Conservation (phyloP, 2,888 invertebrate species). For the Phaonia tiefii region DNA sequence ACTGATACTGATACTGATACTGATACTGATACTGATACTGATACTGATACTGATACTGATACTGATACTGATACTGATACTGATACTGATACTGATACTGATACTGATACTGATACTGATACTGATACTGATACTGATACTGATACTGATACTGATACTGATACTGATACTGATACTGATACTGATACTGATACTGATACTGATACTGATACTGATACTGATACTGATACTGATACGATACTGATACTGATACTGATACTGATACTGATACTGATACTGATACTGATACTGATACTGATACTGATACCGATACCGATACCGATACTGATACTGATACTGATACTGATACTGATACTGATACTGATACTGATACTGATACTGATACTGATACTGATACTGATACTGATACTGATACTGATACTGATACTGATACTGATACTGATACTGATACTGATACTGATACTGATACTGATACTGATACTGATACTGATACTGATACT, state of each 20-base stretch:
- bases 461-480: conserved; percentile 4
- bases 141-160: conserved; percentile 4
- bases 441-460: conserved; percentile 4
- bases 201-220: conserved; percentile 4
- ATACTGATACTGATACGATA: conserved; percentile 4
- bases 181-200: conserved; percentile 4
- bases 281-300: conserved; percentile 4
- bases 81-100: too few relatives aligned
- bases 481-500: conserved; percentile 4
- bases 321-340: conserved; percentile 4
- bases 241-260: conserved; percentile 4
- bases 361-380: conserved; percentile 4
- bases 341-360: conserved; percentile 4
- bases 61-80: too few relatives aligned
- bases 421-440: conserved; percentile 4
- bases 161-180: conserved; percentile 4
- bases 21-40: too few relatives aligned
- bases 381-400: conserved; percentile 4
- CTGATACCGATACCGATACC: too few relatives aligned
- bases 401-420: conserved; percentile 4
- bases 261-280: conserved; percentile 4
- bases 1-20: too few relatives aligned
- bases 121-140: background rate
- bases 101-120: too few relatives aligned
- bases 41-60: too few relatives aligned